phyloP scores from a whole-genome alignment of 2,113 vertebrate species.

The crab-eating macaque (Macaca fascicularis) region DNA sequence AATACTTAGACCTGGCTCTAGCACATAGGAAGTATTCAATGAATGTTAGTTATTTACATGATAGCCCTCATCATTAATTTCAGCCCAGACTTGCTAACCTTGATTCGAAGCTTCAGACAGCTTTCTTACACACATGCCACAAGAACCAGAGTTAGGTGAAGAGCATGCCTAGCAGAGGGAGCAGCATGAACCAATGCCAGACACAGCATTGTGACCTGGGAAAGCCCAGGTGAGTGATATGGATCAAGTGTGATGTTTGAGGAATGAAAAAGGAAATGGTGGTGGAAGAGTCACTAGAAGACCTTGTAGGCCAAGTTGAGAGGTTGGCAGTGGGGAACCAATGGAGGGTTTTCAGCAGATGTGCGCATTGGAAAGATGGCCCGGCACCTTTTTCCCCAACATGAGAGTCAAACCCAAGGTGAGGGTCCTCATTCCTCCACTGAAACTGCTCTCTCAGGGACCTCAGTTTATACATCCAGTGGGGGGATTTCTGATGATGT shows the following conservation, averaged over 20 bases:
- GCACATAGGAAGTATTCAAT: not conserved
- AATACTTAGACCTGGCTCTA: not conserved
- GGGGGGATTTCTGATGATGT: not conserved
- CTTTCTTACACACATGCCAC: not conserved
- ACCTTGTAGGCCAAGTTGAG: not conserved
- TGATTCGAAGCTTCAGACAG: not conserved
- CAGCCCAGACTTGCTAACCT: not conserved
- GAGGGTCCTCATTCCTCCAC: not conserved
- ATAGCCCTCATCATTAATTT: not conserved
- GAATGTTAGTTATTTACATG: not conserved
- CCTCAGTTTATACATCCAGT: not conserved
- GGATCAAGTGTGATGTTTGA: not conserved
- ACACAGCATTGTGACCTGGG: fast-evolving
- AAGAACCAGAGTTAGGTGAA: not conserved
- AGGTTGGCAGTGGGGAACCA: not conserved
- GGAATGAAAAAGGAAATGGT: too few species aligned
- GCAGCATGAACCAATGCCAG: not conserved
- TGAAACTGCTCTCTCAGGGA: not conserved
- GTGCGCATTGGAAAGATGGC: not conserved
- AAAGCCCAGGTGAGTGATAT: not conserved
- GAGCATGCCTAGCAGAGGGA: not conserved
- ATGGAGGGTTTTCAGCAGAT: not conserved
- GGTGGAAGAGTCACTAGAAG: not conserved
- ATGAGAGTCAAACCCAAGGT: not conserved
- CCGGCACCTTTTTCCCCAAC: not conserved